These are phyloP conservation scores for Epizoanthus rinbou DNA, from an alignment of 92 coral and sea anemone genomes.

Conservation along the genomic window DNA sequence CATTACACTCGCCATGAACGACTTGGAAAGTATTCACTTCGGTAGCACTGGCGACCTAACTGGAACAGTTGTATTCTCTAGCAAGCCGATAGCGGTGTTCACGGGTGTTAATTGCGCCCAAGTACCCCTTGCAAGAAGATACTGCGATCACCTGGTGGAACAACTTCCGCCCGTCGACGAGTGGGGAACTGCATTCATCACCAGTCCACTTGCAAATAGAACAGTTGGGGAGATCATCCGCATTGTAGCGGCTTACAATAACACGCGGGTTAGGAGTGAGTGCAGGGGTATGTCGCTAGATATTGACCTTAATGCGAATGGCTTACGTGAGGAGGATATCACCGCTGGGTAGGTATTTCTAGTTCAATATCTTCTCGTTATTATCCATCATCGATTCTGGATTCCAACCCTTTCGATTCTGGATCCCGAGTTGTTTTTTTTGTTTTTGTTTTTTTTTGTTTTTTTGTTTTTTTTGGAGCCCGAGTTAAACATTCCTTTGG, in stretches of 20 bases:
- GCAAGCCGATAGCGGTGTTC: conserved; percentile 56
- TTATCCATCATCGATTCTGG: too few relatives aligned
- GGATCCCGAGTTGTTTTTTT: too few relatives aligned
- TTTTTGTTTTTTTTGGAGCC: too few relatives aligned
- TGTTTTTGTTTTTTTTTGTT: too few relatives aligned
- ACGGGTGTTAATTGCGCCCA: conserved; percentile 59
- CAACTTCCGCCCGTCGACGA: conserved; percentile 55
- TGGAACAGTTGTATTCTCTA: conserved; percentile 49
- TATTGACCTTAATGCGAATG: conserved; percentile 7
- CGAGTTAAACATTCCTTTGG: too few relatives aligned
- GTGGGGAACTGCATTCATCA: conserved; percentile 53
- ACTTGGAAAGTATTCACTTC: conserved; percentile 46
- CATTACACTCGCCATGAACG: conserved; percentile 9
- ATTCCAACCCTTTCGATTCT: too few relatives aligned
- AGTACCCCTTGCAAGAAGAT: conserved; percentile 42
- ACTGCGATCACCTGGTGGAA: conserved; percentile 61
- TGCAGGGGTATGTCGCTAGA: not conserved
- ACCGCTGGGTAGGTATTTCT: conserved; percentile 2
- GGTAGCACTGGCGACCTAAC: conserved; percentile 38
- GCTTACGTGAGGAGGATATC: conserved; percentile 6
- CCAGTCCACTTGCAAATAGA: conserved; percentile 46
- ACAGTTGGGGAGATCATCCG: conserved; percentile 49
- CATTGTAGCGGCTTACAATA: conserved; percentile 50
- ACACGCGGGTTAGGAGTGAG: conserved; percentile 13
- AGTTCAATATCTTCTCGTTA: not conserved